Evolutionary conservation across 2,113 vertebrate species (phyloP).

Genomic region (Salvator merianae): DNA sequence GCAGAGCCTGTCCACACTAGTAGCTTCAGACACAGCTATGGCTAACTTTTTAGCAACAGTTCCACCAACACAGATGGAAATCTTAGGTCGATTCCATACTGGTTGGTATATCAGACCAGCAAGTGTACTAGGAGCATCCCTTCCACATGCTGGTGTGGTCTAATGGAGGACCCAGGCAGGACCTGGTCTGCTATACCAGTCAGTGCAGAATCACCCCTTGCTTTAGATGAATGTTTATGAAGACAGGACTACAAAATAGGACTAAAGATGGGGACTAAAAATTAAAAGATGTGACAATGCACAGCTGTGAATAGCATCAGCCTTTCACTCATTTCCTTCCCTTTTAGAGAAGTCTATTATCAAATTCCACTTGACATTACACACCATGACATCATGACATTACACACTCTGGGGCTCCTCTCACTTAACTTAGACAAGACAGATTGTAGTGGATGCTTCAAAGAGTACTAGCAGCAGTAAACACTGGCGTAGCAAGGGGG

Average conservation of each 20-base stretch:
- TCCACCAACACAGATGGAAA: not conserved
- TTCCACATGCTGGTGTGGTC: too few species aligned
- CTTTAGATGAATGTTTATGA: not conserved
- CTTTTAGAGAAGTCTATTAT: not conserved
- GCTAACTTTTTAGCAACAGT: not conserved
- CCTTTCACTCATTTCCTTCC: not conserved
- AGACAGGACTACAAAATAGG: not conserved
- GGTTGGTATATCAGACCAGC: too few species aligned
- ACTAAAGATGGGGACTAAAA: not conserved
- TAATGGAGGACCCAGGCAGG: too few species aligned
- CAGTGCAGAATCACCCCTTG: too few species aligned
- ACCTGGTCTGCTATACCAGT: too few species aligned
- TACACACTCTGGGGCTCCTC: too few species aligned
- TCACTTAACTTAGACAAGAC: not conserved
- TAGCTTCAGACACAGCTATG: not conserved
- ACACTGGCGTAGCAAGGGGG: too few species aligned
- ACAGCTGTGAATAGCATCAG: too few species aligned
- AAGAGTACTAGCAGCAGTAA: not conserved
- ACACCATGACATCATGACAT: too few species aligned
- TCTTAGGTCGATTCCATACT: not conserved
- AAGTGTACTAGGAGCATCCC: too few species aligned
- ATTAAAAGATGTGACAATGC: not conserved
- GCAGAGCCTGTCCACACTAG: not conserved
- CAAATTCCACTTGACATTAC: not conserved
- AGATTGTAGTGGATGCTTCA: too few species aligned